Evolutionary conservation across 2,888 invertebrate species (phyloP), one percentile per base, ranked within the genome.

Genomic region (Tineola bisselliella): DNA sequence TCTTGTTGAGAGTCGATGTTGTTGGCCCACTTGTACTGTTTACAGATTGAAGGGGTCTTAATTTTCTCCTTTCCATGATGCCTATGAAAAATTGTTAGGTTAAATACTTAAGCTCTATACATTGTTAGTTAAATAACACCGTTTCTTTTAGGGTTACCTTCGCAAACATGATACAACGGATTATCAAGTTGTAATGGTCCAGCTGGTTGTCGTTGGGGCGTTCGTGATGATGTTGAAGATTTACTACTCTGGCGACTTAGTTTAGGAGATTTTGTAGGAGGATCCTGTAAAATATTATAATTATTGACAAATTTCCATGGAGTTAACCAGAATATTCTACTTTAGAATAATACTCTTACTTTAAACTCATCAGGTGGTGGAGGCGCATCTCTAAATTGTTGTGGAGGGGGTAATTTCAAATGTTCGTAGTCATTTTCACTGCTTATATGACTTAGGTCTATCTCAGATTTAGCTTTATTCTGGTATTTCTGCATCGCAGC

Each of bases 351-450:
- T 38, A 6, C 10, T 38, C 44, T 68, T 77, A 86, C 88, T 80
- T 81, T 88, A 69, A 93, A 93, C 68, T 91, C 90, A 67, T 93
- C 93, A 0, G 93, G 93, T 8, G 94, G 94, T 44, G 93, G 91
- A 17, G 93, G 92, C 59, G 91, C 91, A 77, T 94, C 94, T 74
- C 93, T 90, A 70, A 95, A 95, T 79, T 94, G 94, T 71, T 94
- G 93, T 1, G 95, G 95, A 0, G 95, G 95, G 30, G 94, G 94
- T 63, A 92, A 77, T 30, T 89, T 83, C 0, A 93, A 88, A 70
- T 93, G 91, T 67, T 93, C 93, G 69, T 92, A 91, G 44, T 90
- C 90, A 73, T 88, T 89, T 66, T 90, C 88, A 59, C 86, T 86
- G n/a, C 71, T 67, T 61, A 88, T 81, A 66, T 87, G 88, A 43